These are phyloP conservation scores for Eubucco bourcierii DNA, from an alignment of 2,113 vertebrate species.

Conservation along the genomic window DNA sequence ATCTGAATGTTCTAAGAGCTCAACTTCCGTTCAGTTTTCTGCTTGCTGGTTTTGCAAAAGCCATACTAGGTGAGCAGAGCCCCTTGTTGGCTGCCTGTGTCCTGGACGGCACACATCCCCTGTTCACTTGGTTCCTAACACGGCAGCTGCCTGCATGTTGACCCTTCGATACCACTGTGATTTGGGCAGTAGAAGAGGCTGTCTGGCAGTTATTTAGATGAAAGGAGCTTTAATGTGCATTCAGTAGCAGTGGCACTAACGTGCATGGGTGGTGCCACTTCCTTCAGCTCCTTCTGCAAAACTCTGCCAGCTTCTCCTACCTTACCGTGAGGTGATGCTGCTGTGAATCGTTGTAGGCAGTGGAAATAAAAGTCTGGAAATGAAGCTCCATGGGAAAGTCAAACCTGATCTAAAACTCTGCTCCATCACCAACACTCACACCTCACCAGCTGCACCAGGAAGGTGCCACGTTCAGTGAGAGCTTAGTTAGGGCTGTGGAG, in stretches of 20 bases:
- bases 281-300: background rate
- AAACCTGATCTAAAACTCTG: background rate
- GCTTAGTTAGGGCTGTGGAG: background rate
- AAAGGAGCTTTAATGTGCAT: background rate
- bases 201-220: background rate
- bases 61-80: background rate
- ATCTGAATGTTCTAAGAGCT: background rate
- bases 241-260: background rate
- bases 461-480: background rate
- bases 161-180: background rate
- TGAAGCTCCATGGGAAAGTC: background rate
- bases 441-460: background rate
- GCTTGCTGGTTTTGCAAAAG: slow-evolving; percentile 48
- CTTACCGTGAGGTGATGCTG: background rate
- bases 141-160: background rate
- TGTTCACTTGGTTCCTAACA: background rate
- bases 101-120: background rate
- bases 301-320: background rate
- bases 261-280: background rate
- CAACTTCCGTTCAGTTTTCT: background rate
- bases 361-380: background rate
- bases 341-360: background rate
- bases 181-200: background rate
- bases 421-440: background rate
- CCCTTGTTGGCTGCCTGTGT: background rate